Conservation (phyloP, 2,888 invertebrate species). For the Andrena marginata region DNA sequence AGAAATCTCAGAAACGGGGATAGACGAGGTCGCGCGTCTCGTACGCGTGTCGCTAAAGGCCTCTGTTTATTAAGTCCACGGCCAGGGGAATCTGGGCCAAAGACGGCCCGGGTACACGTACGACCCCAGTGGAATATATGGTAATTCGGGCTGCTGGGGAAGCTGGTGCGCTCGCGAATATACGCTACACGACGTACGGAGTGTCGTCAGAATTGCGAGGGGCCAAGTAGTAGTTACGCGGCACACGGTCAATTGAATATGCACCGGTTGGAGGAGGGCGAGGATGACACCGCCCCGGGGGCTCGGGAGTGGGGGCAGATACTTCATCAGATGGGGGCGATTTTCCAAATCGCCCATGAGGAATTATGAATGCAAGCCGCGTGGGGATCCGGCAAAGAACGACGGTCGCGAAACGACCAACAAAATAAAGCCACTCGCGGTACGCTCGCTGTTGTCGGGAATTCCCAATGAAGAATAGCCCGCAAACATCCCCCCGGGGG, state of each 20-base stretch:
- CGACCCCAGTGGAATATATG: slow-evolving; percentile 63
- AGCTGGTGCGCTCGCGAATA: slow-evolving; percentile 48
- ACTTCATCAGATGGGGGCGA: slow-evolving; percentile 10
- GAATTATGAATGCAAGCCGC: slow-evolving; percentile 22
- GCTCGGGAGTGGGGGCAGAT: background rate
- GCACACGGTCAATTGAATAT: slow-evolving; percentile 49
- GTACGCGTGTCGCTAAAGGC: slow-evolving; percentile 59
- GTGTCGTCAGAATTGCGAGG: slow-evolving; percentile 59
- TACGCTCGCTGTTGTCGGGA: background rate
- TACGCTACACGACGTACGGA: slow-evolving; percentile 43
- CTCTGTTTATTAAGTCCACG: slow-evolving; percentile 66
- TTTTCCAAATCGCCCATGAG: slow-evolving; percentile 10
- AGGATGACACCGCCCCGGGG: background rate
- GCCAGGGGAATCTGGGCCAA: slow-evolving; percentile 63
- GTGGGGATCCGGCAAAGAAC: background rate
- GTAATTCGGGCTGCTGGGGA: slow-evolving; percentile 58
- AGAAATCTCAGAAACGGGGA: slow-evolving; percentile 56
- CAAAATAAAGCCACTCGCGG: slow-evolving; percentile 11
- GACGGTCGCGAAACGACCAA: background rate
- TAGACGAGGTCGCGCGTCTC: slow-evolving; percentile 58
- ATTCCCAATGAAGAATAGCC: slow-evolving; percentile 19
- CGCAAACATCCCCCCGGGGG: background rate
- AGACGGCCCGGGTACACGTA: slow-evolving; percentile 50
- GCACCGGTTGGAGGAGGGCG: background rate
- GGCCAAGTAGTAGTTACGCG: slow-evolving; percentile 46